A percentile compares a stretch with the other conserved stretches of the same genome.
phyloP scores from a whole-genome alignment of 2,888 invertebrate genomes.

The Limulus polyphemus region DNA sequence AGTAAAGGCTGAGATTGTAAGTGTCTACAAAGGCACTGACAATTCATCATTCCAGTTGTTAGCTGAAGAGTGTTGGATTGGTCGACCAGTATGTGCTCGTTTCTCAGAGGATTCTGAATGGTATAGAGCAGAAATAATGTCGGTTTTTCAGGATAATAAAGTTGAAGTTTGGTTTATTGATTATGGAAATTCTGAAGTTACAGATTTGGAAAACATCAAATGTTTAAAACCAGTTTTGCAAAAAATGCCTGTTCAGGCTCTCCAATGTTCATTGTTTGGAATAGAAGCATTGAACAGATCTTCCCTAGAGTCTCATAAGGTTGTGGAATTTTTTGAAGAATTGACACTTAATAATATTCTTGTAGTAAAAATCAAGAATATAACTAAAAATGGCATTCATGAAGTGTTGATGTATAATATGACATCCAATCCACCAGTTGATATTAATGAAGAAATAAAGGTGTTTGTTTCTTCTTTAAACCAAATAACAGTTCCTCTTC shows the following conservation, averaged over 20 bases:
- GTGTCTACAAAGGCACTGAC: background rate
- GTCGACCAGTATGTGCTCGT: slow-evolving; percentile 18
- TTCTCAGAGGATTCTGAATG: slow-evolving; percentile 32
- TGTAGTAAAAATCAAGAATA: slow-evolving; percentile 2
- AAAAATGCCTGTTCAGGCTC: slow-evolving; percentile 29
- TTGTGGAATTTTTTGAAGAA: slow-evolving; percentile 9
- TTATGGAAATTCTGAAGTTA: slow-evolving; percentile 33
- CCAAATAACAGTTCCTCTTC: no score
- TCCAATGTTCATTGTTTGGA: slow-evolving; percentile 25
- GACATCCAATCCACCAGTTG: background rate
- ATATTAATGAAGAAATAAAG: slow-evolving; percentile 10
- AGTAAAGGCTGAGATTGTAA: slow-evolving; percentile 6
- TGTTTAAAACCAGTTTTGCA: slow-evolving; percentile 27
- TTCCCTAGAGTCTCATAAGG: slow-evolving; percentile 1
- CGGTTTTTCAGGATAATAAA: slow-evolving; percentile 11
- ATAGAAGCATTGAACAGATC: background rate
- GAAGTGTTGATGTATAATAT: slow-evolving; percentile 4
- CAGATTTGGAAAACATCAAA: slow-evolving; percentile 26
- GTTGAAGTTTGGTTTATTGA: slow-evolving; percentile 34
- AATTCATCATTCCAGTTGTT: background rate
- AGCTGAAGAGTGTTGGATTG: slow-evolving; percentile 6
- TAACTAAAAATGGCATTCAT: slow-evolving; percentile 2
- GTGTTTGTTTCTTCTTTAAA: no score
- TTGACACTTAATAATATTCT: slow-evolving; percentile 6
- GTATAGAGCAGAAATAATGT: slow-evolving; percentile 31